A percentile compares a stretch with the other conserved stretches of the same genome.
These are phyloP conservation scores for Conger conger DNA, from an alignment of 2,113 vertebrate species.

Conservation along the genomic window DNA sequence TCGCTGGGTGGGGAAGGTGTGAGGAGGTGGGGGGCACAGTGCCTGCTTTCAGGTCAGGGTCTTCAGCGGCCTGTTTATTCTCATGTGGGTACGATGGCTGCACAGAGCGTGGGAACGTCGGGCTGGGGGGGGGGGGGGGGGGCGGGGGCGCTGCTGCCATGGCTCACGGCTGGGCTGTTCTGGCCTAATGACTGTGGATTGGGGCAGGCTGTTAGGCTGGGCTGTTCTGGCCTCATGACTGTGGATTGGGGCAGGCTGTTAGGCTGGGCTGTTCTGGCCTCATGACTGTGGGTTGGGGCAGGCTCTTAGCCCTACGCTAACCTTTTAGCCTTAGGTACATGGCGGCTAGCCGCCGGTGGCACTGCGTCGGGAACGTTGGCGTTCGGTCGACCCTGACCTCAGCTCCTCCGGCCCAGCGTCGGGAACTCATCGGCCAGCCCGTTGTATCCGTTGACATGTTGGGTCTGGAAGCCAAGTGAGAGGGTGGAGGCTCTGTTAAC, in stretches of 20 bases:
- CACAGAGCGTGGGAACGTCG: neutral
- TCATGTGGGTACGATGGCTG: neutral
- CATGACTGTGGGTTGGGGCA: neutral
- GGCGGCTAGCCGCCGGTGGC: too few relatives aligned
- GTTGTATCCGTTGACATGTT: neutral
- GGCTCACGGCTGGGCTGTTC: neutral
- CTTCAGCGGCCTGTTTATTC: neutral
- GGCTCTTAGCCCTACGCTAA: neutral
- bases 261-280: neutral
- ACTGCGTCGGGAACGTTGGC: neutral
- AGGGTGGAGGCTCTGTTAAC: slow-evolving; percentile 33
- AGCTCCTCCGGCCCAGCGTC: too few relatives aligned
- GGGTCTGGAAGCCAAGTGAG: neutral
- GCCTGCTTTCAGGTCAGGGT: neutral
- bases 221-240: neutral
- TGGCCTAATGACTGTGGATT: neutral
- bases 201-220: neutral
- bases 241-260: neutral
- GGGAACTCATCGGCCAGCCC: neutral
- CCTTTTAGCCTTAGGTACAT: too few relatives aligned
- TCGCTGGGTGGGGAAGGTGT: neutral
- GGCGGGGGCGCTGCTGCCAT: neutral
- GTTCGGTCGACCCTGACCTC: neutral
- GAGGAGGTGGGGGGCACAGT: neutral
- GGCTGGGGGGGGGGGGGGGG: neutral